These are phyloP conservation scores for Lordiphosa mommai DNA, from an alignment of 1,140 invertebrate species.

Conservation along the genomic window DNA sequence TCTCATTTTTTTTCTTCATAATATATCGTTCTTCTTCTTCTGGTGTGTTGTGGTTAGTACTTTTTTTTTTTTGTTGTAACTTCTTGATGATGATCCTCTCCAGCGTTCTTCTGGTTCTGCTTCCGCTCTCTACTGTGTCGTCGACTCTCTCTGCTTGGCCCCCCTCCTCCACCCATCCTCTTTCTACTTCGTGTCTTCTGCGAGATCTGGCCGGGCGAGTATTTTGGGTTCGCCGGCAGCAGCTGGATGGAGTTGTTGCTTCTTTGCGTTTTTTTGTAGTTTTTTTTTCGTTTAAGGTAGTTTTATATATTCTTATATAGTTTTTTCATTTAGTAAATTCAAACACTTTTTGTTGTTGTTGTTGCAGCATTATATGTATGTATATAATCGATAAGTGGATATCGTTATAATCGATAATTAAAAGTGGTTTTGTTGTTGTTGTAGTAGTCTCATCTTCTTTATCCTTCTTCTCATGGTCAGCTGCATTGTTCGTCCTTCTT, in stretches of 20 bases:
- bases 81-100: slow-evolving; percentile 32
- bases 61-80: slow-evolving; percentile 9
- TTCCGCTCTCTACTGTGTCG: slow-evolving; percentile 40
- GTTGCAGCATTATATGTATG: slow-evolving; percentile 50
- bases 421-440: slow-evolving; percentile 22
- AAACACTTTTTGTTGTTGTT: slow-evolving; percentile 62
- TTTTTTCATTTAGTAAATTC: slow-evolving; percentile 75
- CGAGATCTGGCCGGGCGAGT: slow-evolving; percentile 50
- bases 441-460: slow-evolving; percentile 30
- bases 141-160: slow-evolving; percentile 47
- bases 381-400: slow-evolving; percentile 12
- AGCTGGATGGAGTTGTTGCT: slow-evolving; percentile 53
- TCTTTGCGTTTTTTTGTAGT: slow-evolving; percentile 49
- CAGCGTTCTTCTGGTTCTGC: slow-evolving; percentile 34
- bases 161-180: slow-evolving; percentile 25
- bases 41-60: slow-evolving; percentile 29
- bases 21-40: slow-evolving; percentile 48
- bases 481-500: slow-evolving; percentile 12
- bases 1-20: slow-evolving; percentile 52
- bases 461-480: slow-evolving; percentile 16
- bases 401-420: slow-evolving; percentile 10
- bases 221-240: slow-evolving; percentile 52
- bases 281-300: slow-evolving; percentile 39
- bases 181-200: slow-evolving; percentile 24
- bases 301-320: slow-evolving; percentile 76